Conservation (phyloP, 2,113 vertebrate species). For the Oncorhynchus clarkii region DNA sequence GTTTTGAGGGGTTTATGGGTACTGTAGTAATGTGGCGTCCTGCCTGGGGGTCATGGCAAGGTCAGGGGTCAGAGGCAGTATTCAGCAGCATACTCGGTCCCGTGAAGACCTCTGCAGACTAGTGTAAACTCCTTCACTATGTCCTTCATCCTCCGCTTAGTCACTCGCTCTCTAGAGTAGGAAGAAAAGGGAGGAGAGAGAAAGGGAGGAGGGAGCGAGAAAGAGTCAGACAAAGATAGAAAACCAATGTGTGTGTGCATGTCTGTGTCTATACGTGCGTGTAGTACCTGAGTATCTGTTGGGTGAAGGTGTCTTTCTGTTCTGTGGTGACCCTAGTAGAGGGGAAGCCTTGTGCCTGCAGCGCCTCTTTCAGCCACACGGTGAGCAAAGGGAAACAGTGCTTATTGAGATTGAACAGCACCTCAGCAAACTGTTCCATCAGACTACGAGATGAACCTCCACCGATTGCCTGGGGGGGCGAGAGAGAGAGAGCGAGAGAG, state of each 20-base stretch:
- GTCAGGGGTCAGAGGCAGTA: slow-evolving; percentile 78
- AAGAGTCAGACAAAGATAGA: background rate
- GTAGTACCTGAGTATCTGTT: slow-evolving; percentile 92
- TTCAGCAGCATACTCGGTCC: slow-evolving; percentile 96
- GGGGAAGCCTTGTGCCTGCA: slow-evolving; percentile 91
- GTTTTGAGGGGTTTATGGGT: slow-evolving; percentile 40
- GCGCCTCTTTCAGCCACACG: slow-evolving; percentile 91
- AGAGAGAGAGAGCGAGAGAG: background rate
- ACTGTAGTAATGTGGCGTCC: slow-evolving; percentile 49
- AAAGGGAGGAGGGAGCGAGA: background rate
- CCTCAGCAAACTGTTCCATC: slow-evolving; percentile 97
- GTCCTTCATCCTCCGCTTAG: slow-evolving; percentile 95
- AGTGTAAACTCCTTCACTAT: slow-evolving; percentile 98
- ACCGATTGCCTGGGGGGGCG: slow-evolving; percentile 80
- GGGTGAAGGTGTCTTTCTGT: slow-evolving; percentile 95
- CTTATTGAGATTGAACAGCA: slow-evolving; percentile 94
- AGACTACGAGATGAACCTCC: slow-evolving; percentile 93
- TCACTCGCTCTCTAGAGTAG: slow-evolving; percentile 87
- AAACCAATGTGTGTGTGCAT: background rate
- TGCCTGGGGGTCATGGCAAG: slow-evolving; percentile 46
- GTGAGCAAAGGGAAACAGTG: slow-evolving; percentile 92
- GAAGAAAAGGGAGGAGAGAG: no score
- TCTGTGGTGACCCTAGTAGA: slow-evolving; percentile 84
- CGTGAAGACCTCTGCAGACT: slow-evolving; percentile 94
- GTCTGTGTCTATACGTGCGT: background rate